Evolutionary conservation across 23 tunicate genomes (phyloP).

Genomic region (Pegea sp.): DNA sequence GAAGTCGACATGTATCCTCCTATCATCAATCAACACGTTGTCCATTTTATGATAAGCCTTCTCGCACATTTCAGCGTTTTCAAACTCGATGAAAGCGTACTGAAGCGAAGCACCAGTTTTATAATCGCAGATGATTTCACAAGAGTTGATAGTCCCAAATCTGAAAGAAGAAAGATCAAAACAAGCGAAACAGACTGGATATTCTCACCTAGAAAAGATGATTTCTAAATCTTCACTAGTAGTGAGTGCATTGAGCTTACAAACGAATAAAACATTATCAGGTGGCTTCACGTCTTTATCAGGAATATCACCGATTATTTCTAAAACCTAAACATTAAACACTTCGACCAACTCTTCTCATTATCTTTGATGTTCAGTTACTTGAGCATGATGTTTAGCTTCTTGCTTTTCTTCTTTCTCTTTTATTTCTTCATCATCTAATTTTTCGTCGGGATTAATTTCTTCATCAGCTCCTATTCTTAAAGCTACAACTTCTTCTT

Average conservation of each 20-base stretch:
- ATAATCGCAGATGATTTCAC: constrained; percentile 88
- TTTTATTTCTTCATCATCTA: constrained; percentile 32
- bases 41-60: constrained; percentile 93
- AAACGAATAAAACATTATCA: constrained; percentile 88
- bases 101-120: constrained; percentile 75
- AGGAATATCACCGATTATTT: constrained; percentile 93
- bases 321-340: constrained; percentile 24
- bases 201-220: constrained; percentile 75
- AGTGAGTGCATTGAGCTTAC: constrained; percentile 85
- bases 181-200: neutral
- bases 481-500: constrained; percentile 47
- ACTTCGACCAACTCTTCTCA: neutral
- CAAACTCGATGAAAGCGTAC: constrained; percentile 92
- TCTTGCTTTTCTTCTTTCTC: constrained; percentile 43
- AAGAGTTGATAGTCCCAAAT: constrained; percentile 57
- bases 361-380: constrained; percentile 1
- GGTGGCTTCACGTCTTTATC: constrained; percentile 92
- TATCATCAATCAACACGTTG: constrained; percentile 93
- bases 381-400: constrained; percentile 83
- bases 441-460: constrained; percentile 52
- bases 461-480: constrained; percentile 93
- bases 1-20: constrained; percentile 98
- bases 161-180: constrained; percentile 4
- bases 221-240: constrained; percentile 94
- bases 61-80: constrained; percentile 68